Percentiles rank a stretch among this genome's conserved stretches.
Conservation (phyloP, 2,888 invertebrate species). For the Lepidonotus clava region DNA sequence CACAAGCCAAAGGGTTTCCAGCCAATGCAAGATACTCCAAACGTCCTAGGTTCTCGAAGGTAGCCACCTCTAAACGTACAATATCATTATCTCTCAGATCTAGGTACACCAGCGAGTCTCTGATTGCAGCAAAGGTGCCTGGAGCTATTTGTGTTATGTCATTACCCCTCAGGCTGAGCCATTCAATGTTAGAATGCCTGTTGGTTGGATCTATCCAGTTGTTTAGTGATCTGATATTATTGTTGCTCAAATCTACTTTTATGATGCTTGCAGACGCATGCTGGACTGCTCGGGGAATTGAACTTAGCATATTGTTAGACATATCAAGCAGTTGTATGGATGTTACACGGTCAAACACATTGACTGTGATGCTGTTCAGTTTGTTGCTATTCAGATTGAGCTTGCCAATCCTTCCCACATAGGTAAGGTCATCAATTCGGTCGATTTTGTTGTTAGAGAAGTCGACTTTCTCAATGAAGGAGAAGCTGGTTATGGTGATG, state of each 20-base stretch:
- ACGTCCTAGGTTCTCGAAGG: constrained; percentile 6
- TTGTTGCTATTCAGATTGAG: constrained; percentile 53
- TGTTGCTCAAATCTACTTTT: constrained; percentile 51
- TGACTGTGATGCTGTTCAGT: constrained; percentile 25
- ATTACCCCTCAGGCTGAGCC: constrained; percentile 49
- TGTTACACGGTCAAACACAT: constrained; percentile 54
- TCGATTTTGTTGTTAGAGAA: constrained; percentile 57
- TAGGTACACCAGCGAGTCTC: constrained; percentile 41
- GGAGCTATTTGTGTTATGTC: not conserved
- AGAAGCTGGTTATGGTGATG: constrained; percentile 54
- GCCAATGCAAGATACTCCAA: constrained; percentile 47
- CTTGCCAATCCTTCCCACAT: constrained; percentile 54
- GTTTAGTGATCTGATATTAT: constrained; percentile 44
- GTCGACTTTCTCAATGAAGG: constrained; percentile 58
- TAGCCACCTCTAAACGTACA: not conserved
- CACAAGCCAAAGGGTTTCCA: constrained; percentile 60
- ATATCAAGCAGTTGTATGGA: constrained; percentile 53
- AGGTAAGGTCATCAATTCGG: constrained; percentile 38
- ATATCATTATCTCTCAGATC: constrained; percentile 54
- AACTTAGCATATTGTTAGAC: constrained; percentile 50
- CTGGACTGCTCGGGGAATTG: constrained; percentile 55
- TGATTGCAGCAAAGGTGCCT: constrained; percentile 47
- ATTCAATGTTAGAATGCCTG: constrained; percentile 57
- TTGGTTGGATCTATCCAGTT: constrained; percentile 57
- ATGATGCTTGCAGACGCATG: constrained; percentile 55